Evolutionary conservation across 2,113 vertebrate genomes (phyloP), one percentile per base, ranked within the genome.

Genomic region (Daubentonia madagascariensis): DNA sequence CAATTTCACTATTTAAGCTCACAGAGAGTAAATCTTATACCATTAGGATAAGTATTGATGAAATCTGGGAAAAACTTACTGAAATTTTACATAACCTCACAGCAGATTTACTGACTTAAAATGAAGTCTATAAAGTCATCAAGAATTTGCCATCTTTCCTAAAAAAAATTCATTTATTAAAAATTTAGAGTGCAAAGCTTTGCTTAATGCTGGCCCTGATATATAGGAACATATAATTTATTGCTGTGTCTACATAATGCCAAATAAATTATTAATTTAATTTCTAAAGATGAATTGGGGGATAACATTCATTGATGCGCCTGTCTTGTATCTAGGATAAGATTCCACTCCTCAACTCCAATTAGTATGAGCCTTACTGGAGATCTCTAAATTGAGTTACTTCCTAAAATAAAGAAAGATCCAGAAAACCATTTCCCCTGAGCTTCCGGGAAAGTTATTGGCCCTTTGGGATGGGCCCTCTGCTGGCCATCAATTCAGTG

Each of bases 191-290:
- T 50, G 6, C 32, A 79, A 92, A 94, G 9, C 13, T 87, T 11
- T 93, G 45, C 37, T 96, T 91, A 78, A 50, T 50, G 13, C 22
- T 65, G 9, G 25, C 6, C 4, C 61, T 85, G 32, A 90, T 88
- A 65, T 48, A 57, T 52, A 80, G 57, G 89, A 94, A 57, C 35
- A 85, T 32, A 52, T 1, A 59, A 89, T 78, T 75, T 75, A 95
- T 85, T 93, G 22, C 3, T 89, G 52, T 81, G 37, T 91, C 59
- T 79, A 52, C 0, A 89, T 4, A 90, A 67, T 72, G 9, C 7
- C 50, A 90, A 80, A 87, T 94, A 85, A 92, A 87, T 90, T 86
- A 73, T 90, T 91, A 73, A 80, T 92, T 96, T 84, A 85, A 81
- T 78, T 86, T 93, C 37, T 88, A 85, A 92, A 84, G 22, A 87